phyloP scores from a whole-genome alignment of 2,888 invertebrate genomes.

The Empis livida region DNA sequence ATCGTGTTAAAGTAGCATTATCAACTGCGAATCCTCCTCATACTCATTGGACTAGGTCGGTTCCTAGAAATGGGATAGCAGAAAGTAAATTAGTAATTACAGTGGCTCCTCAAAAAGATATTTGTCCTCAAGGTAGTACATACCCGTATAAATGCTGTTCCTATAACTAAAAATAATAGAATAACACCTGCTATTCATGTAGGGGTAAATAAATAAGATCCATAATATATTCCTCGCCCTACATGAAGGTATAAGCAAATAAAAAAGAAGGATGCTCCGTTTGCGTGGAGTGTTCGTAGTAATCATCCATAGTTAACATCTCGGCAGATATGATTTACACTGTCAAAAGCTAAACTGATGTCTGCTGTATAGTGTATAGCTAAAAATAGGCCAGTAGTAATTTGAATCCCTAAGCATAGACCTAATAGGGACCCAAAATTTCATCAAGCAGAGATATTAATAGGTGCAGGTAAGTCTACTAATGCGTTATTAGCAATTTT shows the following conservation, averaged over 20 bases:
- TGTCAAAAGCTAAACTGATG: constrained; percentile 49
- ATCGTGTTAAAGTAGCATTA: constrained; percentile 63
- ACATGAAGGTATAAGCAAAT: constrained; percentile 55
- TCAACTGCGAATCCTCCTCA: constrained; percentile 65
- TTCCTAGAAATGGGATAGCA: constrained; percentile 55
- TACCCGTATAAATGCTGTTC: constrained; percentile 65
- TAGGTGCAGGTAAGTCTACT: constrained; percentile 46
- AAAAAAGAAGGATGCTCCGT: constrained; percentile 61
- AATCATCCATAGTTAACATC: constrained; percentile 58
- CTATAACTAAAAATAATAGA: constrained; percentile 55
- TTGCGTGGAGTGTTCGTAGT: constrained; percentile 52
- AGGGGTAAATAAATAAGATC: constrained; percentile 39
- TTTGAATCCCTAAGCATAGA: constrained; percentile 50
- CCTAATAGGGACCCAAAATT: constrained; percentile 56
- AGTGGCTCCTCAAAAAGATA: constrained; percentile 68
- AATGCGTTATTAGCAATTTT: constrained; percentile 47
- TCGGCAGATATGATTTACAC: constrained; percentile 54
- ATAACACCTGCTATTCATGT: constrained; percentile 54
- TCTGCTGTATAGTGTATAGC: constrained; percentile 56
- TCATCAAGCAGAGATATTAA: constrained; percentile 51
- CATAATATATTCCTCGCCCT: constrained; percentile 50
- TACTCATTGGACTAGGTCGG: constrained; percentile 50
- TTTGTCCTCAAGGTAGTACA: constrained; percentile 67
- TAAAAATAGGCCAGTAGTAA: constrained; percentile 53
- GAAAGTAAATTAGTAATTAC: constrained; percentile 67